Conservation (phyloP, 2,113 vertebrate species). For the Leiothrix lutea region DNA sequence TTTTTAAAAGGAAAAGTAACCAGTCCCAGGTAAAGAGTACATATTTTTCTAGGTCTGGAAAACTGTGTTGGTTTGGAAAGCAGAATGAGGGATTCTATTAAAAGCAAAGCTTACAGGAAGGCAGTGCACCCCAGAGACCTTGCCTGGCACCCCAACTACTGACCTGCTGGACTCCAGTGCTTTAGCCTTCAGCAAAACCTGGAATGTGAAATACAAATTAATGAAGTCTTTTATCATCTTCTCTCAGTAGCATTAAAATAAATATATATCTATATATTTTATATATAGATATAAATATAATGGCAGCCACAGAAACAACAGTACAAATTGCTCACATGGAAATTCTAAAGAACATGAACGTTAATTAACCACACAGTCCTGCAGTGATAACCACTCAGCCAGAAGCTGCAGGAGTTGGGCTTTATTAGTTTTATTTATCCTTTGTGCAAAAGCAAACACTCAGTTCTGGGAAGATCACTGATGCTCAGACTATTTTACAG, state of each 20-base stretch:
- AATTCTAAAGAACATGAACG: neutral
- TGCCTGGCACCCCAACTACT: neutral
- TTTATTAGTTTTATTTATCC: neutral
- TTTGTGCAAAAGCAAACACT: neutral
- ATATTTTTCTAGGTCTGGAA: neutral
- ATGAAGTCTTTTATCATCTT: neutral
- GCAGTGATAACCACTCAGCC: neutral
- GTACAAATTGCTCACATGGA: neutral
- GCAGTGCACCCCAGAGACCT: neutral
- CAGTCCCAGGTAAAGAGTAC: neutral
- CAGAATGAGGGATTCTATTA: neutral
- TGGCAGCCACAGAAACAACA: neutral
- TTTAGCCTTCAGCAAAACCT: neutral
- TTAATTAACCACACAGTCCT: neutral
- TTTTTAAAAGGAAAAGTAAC: neutral
- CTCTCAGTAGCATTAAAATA: neutral
- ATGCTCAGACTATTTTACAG: neutral
- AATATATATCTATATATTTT: neutral
- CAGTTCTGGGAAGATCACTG: neutral
- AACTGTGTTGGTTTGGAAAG: neutral
- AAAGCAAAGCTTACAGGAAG: neutral
- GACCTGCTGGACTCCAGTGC: neutral
- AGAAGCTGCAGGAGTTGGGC: neutral
- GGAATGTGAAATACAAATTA: neutral
- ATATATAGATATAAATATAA: neutral